Base-by-base conservation (phyloP, 2,113 vertebrate species). In the Notechis scutatus region DNA sequence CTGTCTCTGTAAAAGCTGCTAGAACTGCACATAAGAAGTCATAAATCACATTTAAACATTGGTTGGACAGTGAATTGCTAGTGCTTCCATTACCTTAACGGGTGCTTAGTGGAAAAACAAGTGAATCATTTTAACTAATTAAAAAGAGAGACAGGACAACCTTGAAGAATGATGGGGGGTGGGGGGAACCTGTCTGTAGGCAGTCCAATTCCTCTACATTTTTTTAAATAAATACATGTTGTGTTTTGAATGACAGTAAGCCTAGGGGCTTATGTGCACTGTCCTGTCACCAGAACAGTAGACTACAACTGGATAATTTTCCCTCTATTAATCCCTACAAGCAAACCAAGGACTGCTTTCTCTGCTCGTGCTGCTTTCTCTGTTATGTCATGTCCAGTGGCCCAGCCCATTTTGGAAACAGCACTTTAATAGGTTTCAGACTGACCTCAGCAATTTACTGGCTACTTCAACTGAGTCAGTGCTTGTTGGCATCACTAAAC, bases 41-140 rank as follows among this genome's bases (percentile, higher is more conserved):
- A 91, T 91, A 81, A 91, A 92, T 89, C 91, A 85, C 45, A 90
- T 3, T 45, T 59, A 23, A 88, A 8, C 3, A 57, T 45, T 90
- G 64, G 23, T 85, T 7, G 93, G 23, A n/a, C 96, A 94, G 34
- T 52, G 24, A 85, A 85, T 56, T 57, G 14, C 39, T 42, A 59
- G 11, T 87, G 90, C 92, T 92, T 56, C 23, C 47, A 88, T 59
- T 74, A 55, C 2, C 2, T 2, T 0, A 11, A 23, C 45, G 21
- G 34, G 69, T 0, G 0, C 24, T 52, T 34, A 50, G 10, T 90
- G 0, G 0, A 47, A 29, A 93, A 94, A 61, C 18, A 93, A 94
- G 34, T 39, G 34, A 81, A 92, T 5, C n/a, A 2, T 23, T 57
- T 95, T 92, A 52, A n/a, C 3, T 20, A 81, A 45, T 56, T 0